These are phyloP conservation scores for Lydus trimaculatus DNA, from an alignment of 2,888 invertebrate species.

Conservation along the genomic window DNA sequence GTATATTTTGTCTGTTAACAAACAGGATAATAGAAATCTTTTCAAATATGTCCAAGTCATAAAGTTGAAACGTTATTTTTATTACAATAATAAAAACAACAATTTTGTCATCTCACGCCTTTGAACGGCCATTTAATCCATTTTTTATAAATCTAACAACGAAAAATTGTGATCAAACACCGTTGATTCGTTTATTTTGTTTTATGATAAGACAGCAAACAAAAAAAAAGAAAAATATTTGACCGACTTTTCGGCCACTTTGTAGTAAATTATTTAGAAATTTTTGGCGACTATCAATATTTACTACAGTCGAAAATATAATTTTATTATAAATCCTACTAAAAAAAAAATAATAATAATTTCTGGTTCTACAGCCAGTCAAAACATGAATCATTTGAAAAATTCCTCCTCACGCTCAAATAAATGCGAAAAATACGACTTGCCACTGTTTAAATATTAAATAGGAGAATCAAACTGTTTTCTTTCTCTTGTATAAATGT, in stretches of 20 bases:
- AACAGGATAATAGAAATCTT: not conserved
- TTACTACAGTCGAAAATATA: slow-evolving; percentile 7
- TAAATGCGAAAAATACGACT: too few relatives aligned
- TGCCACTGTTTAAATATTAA: not conserved
- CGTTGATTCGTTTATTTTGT: not conserved
- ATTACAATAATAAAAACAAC: not conserved
- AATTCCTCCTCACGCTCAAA: too few relatives aligned
- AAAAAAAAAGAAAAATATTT: not conserved
- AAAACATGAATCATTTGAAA: too few relatives aligned
- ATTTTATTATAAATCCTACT: slow-evolving; percentile 13
- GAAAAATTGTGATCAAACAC: not conserved
- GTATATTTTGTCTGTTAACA: not conserved
- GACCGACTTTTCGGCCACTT: not conserved
- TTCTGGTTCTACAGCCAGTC: too few relatives aligned
- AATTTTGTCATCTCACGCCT: too few relatives aligned
- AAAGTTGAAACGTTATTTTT: not conserved
- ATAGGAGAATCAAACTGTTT: too few relatives aligned
- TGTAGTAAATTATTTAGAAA: not conserved
- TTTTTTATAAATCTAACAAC: not conserved
- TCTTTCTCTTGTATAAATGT: too few relatives aligned
- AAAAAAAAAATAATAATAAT: too few relatives aligned
- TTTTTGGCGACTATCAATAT: slow-evolving; percentile 2
- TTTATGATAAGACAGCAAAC: not conserved
- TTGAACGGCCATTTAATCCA: too few relatives aligned
- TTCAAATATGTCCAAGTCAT: not conserved